Evolutionary conservation across 2,797 vertebrate genomes (phyloP).

Genomic region (Simalia tracyae): DNA sequence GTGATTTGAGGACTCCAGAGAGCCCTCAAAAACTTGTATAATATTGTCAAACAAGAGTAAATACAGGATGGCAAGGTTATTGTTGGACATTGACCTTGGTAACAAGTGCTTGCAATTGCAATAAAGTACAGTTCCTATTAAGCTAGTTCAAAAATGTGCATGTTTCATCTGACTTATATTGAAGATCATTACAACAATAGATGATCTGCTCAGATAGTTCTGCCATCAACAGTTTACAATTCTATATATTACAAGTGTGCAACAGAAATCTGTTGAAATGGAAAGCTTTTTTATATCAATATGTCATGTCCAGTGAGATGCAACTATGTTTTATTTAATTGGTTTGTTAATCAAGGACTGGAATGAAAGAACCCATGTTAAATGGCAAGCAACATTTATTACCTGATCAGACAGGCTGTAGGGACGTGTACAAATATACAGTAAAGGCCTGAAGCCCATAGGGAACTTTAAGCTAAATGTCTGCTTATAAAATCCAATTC

Average conservation of each 20-base stretch:
- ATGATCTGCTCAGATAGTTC: neutral
- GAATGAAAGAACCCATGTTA: neutral
- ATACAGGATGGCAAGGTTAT: neutral
- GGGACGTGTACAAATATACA: neutral
- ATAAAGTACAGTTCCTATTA: neutral
- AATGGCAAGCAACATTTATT: constrained; percentile 4
- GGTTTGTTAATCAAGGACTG: constrained; percentile 16
- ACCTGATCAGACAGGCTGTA: neutral
- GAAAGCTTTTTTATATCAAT: neutral
- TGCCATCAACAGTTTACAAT: neutral
- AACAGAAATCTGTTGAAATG: neutral
- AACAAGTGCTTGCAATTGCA: neutral
- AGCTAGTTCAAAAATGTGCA: neutral
- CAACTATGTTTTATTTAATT: neutral
- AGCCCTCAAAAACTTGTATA: neutral
- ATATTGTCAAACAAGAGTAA: neutral
- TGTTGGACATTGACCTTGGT: neutral
- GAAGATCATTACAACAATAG: neutral
- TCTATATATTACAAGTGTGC: neutral
- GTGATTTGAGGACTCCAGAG: neutral
- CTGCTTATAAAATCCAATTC: constrained; percentile 29
- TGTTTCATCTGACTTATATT: neutral
- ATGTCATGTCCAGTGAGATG: neutral
- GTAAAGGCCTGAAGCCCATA: neutral
- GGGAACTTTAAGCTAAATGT: neutral